Evolutionary conservation across 2,797 vertebrate species (phyloP).

Genomic region (Chloroceryle inda): DNA sequence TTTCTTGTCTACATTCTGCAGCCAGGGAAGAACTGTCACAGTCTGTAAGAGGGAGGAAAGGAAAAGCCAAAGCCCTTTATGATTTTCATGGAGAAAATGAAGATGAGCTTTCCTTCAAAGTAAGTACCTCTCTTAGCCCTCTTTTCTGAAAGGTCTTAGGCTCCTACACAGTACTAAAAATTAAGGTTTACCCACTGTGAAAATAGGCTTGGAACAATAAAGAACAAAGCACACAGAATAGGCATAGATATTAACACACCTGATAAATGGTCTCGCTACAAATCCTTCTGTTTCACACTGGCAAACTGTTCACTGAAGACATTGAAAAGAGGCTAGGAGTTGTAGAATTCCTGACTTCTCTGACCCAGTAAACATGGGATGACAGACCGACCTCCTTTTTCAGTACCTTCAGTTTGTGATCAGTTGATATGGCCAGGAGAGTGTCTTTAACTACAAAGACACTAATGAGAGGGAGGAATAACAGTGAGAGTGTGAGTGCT

Average conservation of each 20-base stretch:
- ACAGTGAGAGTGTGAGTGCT: neutral
- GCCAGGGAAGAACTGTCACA: constrained; percentile 50
- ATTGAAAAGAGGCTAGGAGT: neutral
- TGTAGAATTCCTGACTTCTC: neutral
- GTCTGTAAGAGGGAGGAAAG: constrained; percentile 51
- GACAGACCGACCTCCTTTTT: neutral
- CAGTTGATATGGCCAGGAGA: neutral
- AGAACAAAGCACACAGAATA: neutral
- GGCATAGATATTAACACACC: neutral
- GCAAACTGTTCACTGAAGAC: neutral
- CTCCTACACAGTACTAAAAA: neutral
- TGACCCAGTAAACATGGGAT: neutral
- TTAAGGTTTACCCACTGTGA: neutral
- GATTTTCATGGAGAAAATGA: constrained; percentile 86
- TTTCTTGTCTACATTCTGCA: constrained; percentile 60
- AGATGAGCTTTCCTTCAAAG: constrained; percentile 91
- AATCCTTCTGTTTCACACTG: neutral
- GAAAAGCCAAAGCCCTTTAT: constrained; percentile 86
- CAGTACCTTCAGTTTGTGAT: neutral
- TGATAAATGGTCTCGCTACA: neutral
- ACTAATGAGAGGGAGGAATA: neutral
- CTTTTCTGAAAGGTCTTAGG: neutral
- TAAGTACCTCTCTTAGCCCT: constrained; percentile 54
- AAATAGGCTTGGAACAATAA: neutral
- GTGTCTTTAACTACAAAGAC: neutral